Conservation (phyloP, 2,888 invertebrate species). For the Kryphioiulus occultus region DNA sequence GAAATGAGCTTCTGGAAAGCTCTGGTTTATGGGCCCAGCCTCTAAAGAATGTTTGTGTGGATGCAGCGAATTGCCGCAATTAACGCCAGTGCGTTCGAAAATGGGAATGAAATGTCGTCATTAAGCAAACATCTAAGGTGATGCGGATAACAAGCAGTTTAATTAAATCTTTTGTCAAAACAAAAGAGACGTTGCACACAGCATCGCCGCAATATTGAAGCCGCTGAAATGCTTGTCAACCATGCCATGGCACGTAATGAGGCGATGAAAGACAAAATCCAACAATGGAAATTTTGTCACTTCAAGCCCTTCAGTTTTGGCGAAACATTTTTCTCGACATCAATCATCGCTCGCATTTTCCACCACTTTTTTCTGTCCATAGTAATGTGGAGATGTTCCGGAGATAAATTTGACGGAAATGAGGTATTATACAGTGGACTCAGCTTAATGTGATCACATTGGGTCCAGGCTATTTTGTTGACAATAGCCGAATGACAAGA, state of each 20-base stretch:
- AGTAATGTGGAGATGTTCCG: not conserved
- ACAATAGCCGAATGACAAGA: no score
- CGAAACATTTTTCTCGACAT: not conserved
- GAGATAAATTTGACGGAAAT: not conserved
- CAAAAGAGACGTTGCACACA: not conserved
- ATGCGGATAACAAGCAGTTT: not conserved
- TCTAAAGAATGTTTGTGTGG: not conserved
- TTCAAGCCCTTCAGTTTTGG: not conserved
- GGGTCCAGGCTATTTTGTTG: no score
- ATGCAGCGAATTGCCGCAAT: not conserved
- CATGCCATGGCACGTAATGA: no score
- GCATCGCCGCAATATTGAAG: not conserved
- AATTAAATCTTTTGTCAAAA: slow-evolving; percentile 43
- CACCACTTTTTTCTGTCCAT: not conserved
- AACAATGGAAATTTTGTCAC: not conserved
- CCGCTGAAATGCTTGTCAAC: no score
- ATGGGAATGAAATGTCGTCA: not conserved
- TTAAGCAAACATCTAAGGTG: slow-evolving; percentile 8
- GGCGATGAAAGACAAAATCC: not conserved
- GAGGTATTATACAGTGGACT: no score
- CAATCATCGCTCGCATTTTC: not conserved
- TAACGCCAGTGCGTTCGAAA: not conserved
- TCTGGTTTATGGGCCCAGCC: not conserved
- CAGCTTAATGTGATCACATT: no score
- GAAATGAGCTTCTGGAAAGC: not conserved